phyloP scores from a whole-genome alignment of 2,113 vertebrate genomes.

The Mola mola region DNA sequence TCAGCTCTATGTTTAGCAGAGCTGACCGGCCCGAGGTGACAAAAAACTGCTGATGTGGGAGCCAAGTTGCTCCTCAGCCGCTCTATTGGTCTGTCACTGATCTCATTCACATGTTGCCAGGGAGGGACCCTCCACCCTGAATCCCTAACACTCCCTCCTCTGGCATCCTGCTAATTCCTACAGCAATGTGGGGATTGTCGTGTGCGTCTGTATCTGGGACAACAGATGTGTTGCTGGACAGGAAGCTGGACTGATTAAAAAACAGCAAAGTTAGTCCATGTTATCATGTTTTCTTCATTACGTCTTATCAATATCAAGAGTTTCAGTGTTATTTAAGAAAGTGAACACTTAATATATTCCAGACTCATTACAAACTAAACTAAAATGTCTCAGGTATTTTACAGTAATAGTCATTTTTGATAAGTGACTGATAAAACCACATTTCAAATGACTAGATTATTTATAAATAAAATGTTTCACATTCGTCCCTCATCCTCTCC shows the following conservation, averaged over 20 bases:
- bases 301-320: too few species aligned
- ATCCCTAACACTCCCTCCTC: conserved; percentile 46
- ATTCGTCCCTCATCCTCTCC: too few species aligned
- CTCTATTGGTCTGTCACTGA: conserved; percentile 51
- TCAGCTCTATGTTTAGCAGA: conserved; percentile 62
- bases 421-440: too few species aligned
- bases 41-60: conserved; percentile 47
- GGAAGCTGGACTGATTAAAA: neutral
- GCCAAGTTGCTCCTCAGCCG: conserved; percentile 8
- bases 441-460: too few species aligned
- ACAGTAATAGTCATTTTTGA: too few species aligned
- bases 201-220: conserved; percentile 17
- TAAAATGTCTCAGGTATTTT: too few species aligned
- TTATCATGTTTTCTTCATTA: too few species aligned
- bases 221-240: conserved; percentile 24
- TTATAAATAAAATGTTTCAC: too few species aligned
- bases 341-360: too few species aligned
- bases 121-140: conserved; percentile 37
- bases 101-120: conserved; percentile 70
- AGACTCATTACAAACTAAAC: too few species aligned
- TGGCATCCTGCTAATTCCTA: conserved; percentile 62
- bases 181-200: conserved; percentile 36
- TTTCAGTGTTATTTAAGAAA: too few species aligned
- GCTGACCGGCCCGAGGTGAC: conserved; percentile 36
- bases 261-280: too few species aligned